Base-by-base conservation (phyloP, 2,797 vertebrate species). In the Ciconia nigra region DNA sequence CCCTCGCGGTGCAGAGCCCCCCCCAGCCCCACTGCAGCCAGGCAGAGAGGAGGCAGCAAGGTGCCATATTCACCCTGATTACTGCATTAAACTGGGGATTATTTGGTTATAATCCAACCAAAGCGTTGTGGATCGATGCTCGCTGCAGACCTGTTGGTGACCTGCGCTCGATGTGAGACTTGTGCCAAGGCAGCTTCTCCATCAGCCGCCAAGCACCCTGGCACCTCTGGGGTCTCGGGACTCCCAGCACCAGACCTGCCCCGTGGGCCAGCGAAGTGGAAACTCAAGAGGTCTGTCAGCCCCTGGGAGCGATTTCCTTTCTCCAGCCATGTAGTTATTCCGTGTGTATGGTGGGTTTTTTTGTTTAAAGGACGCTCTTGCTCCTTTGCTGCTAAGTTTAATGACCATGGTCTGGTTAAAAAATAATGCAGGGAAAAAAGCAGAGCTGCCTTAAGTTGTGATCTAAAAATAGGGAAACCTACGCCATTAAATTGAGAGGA, bases 391-490 rank as follows among this genome's bases (percentile, higher is more conserved):
- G 57, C 76, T 51, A 46, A 81, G 66, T 93, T 94, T 93, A 92
- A 90, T 55, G 86, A 47, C 31, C 11, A 0, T 15, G 41, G n/a
- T 85, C 90, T 89, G 69, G 78, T 91, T 82, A 66, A 93, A 87
- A 91, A 91, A 79, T 71, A 95, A 74, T 35, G 21, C 3, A 25
- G 37, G 35, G 28, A 47, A 33, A 92, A 95, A 87, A 89, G 61
- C 63, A 58, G 86, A 91, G 35, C 73, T 90, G 90, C 89, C 58
- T 93, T 82, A 83, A 94, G 77, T 91, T 91, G 44, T 59, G 73
- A 78, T 90, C 96, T 97, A 97, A 97, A 97, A 97, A 95, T 93
- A 97, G 97, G 89, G 84, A 93, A 96, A 97, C 81, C 80, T 96
- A 89, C 20, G 26, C 94, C 83, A 70, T 87, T 96, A 97, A 96